These are phyloP conservation scores for Periophthalmodon schlosseri DNA, from an alignment of 2,113 vertebrate species.

Conservation along the genomic window DNA sequence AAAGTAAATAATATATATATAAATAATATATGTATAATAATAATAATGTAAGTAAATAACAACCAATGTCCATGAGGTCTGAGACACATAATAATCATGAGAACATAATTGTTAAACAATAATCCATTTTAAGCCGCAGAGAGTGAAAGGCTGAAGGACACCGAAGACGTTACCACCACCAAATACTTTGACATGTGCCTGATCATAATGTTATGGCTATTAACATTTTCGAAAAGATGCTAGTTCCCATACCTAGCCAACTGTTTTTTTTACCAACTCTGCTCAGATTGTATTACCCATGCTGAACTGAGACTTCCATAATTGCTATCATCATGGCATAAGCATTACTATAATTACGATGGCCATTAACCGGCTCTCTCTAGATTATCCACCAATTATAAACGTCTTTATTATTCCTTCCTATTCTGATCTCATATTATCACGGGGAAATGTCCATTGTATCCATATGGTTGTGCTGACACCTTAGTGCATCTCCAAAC, in stretches of 20 bases:
- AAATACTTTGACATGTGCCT: not conserved
- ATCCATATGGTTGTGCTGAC: not conserved
- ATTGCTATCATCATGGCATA: not conserved
- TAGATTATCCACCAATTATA: not conserved
- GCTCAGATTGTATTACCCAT: not conserved
- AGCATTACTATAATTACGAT: slow-evolving; percentile 1
- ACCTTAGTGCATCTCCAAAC: slow-evolving; percentile 12
- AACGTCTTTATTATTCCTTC: not conserved
- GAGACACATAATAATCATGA: not conserved
- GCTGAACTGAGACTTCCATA: not conserved
- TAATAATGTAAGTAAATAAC: not conserved
- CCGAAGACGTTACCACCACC: too few species aligned
- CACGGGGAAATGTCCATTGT: not conserved
- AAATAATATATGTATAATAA: too few species aligned
- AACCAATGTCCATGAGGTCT: not conserved
- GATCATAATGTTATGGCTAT: not conserved
- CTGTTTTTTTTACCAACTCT: not conserved
- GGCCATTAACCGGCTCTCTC: slow-evolving; percentile 1
- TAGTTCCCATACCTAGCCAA: not conserved
- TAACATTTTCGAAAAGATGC: not conserved
- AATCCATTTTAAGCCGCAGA: not conserved
- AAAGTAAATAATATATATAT: too few species aligned
- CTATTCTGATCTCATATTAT: slow-evolving; percentile 5
- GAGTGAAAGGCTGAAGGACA: not conserved
- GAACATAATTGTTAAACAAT: not conserved